Conservation (phyloP, 2,113 vertebrate species). For the Ovibos moschatus region DNA sequence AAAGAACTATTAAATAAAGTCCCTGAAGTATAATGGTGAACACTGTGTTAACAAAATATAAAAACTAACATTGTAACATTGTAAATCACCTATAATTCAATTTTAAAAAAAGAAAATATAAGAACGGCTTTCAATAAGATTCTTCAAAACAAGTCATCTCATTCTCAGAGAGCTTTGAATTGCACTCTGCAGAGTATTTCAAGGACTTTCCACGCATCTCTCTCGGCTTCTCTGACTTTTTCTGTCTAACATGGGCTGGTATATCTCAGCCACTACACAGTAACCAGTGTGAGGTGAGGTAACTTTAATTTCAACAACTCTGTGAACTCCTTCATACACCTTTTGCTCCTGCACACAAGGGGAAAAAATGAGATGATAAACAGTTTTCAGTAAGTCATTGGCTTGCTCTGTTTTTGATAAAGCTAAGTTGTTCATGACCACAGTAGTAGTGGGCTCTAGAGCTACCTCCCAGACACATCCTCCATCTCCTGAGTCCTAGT, state of each 20-base stretch:
- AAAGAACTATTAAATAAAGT: not conserved
- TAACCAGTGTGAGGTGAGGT: conserved; percentile 58
- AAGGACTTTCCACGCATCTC: conserved; percentile 42
- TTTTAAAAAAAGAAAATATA: not conserved
- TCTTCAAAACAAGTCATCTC: not conserved
- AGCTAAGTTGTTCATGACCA: not conserved
- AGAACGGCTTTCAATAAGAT: not conserved
- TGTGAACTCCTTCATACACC: conserved; percentile 76
- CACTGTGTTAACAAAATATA: not conserved
- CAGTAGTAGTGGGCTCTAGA: no score
- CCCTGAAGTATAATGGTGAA: not conserved
- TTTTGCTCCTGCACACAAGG: conserved; percentile 66
- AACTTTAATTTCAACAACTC: conserved; percentile 65
- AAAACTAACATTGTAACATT: not conserved
- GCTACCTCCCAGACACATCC: not conserved
- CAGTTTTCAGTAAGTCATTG: not conserved
- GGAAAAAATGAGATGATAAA: not conserved
- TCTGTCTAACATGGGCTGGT: conserved; percentile 53
- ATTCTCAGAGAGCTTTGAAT: no score
- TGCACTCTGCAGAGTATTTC: not conserved
- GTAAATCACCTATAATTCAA: not conserved
- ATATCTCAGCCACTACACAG: conserved; percentile 66
- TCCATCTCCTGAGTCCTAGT: not conserved
- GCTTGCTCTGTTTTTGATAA: not conserved
- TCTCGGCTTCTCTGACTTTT: conserved; percentile 73